phyloP scores from a whole-genome alignment of 2,888 invertebrate species.

The Microctonus aethiopoides region DNA sequence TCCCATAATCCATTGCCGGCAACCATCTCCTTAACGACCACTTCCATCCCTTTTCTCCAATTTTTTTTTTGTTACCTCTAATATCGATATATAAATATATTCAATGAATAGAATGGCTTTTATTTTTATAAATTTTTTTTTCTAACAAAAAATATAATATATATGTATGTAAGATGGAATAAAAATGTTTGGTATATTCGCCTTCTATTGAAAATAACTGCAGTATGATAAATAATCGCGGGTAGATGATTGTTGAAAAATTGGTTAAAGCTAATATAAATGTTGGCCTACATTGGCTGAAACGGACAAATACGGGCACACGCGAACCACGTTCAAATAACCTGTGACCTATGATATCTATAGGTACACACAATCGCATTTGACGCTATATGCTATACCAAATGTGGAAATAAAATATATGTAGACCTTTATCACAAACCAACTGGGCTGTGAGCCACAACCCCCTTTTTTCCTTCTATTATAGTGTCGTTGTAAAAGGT shows the following conservation, averaged over 20 bases:
- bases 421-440: slow-evolving; percentile 3
- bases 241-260: slow-evolving; percentile 18
- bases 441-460: neutral
- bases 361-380: neutral
- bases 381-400: neutral
- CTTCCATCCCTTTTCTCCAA: neutral
- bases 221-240: slow-evolving; percentile 24
- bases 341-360: neutral
- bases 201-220: slow-evolving; percentile 6
- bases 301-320: slow-evolving; percentile 29
- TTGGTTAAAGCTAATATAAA: slow-evolving; percentile 37
- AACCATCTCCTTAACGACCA: slow-evolving; percentile 16
- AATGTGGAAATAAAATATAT: slow-evolving; percentile 8
- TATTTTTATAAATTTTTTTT: too few species aligned
- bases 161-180: neutral
- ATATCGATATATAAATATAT: neutral
- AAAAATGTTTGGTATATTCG: slow-evolving; percentile 9
- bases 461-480: neutral
- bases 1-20: slow-evolving; percentile 16
- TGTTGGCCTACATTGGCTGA: slow-evolving; percentile 37
- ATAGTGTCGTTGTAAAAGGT: neutral
- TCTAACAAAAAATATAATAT: neutral
- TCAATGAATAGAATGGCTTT: too few species aligned
- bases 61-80: neutral
- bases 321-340: slow-evolving; percentile 23